Evolutionary conservation across 2,113 vertebrate genomes (phyloP).

Genomic region (Ptilorrhoa leucosticta): DNA sequence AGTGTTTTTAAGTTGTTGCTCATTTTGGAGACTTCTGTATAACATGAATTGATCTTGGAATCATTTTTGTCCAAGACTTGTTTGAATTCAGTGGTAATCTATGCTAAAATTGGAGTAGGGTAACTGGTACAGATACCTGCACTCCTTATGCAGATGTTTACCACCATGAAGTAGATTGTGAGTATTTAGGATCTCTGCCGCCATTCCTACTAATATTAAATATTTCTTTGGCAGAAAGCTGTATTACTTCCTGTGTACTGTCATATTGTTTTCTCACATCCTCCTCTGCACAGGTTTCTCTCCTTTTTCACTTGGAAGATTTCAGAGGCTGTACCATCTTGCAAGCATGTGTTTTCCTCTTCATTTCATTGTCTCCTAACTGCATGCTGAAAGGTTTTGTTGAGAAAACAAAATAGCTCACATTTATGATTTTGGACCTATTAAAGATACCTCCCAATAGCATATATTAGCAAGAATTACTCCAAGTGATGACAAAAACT

Average conservation of each 20-base stretch:
- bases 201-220: background rate
- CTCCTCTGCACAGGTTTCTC: background rate
- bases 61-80: background rate
- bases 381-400: background rate
- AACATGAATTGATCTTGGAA: background rate
- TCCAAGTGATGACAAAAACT: background rate
- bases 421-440: background rate
- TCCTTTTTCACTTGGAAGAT: background rate
- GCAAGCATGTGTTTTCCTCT: background rate
- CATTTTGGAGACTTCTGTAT: background rate
- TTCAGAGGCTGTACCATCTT: background rate
- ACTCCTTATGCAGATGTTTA: background rate
- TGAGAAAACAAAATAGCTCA: background rate
- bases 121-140: background rate
- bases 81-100: background rate
- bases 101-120: background rate
- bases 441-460: background rate
- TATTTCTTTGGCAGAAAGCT: background rate
- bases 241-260: background rate
- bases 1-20: background rate
- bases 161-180: background rate
- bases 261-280: background rate
- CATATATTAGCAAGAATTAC: background rate
- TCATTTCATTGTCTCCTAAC: background rate
- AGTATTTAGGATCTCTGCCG: background rate